Evolutionary conservation across 2,797 vertebrate genomes (phyloP), one percentile per base, ranked within the genome.

Genomic region (Urosaurus nigricauda): DNA sequence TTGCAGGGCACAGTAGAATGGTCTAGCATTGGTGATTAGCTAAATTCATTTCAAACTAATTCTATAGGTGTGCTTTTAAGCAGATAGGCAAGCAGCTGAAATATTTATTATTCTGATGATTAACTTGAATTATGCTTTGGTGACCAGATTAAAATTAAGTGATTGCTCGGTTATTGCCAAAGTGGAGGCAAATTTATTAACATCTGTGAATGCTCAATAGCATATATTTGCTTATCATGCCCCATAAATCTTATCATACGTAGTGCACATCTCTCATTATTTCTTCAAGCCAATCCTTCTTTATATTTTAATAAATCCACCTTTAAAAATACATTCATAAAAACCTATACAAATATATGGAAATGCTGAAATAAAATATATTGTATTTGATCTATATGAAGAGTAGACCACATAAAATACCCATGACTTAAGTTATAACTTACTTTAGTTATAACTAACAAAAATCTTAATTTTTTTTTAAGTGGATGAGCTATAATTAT

Each of bases 91-190:
- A 24, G 58, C 43, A 78, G 47, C 73, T 88, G 35, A 88, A 63
- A 63, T 58, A 68, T 77, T 78, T 29, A 77, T 88, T 43, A 83
- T 32, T 19, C 32, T 53, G 47, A 14, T 83, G 16, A 53, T 83
- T 68, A 65, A 17, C 80, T n/a, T 53, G 77, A 77, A 77, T 65
- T 88, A 65, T 88, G 43, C 80, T 83, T 51, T 83, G 21, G 79
- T 75, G 79, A 58, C 70, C 58, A 83, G 79, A 60, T 35, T 83
- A 74, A 87, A 82, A 75, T 65, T 19, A 83, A 88, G 77, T 83
- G 43, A 53, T 88, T 83, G 11, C 19, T 77, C 2, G 8, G 40
- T 75, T 60, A 83, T 65, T 83, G 71, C 40, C 75, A 70, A 68
- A 77, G 37, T 37, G 40, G 32, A 83, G 43, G 35, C 21, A 53